Evolutionary conservation across 2,113 vertebrate genomes (phyloP), one percentile per base, ranked within the genome.

Genomic region (Sinosuthora webbiana): DNA sequence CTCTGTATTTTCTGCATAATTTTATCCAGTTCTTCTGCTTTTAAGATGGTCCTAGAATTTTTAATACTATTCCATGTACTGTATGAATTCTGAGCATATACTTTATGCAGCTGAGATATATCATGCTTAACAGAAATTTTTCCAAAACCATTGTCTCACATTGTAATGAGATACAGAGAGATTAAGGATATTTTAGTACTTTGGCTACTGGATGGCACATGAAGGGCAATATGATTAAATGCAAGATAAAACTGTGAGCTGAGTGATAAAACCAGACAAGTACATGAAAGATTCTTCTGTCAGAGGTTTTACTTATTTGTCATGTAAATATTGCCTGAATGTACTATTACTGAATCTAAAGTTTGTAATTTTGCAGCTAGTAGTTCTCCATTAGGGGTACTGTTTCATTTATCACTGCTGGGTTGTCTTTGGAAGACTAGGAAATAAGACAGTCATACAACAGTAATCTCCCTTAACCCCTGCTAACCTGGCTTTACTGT

Each of bases 201-300:
- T 92, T 84, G 92, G 92, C 69, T 94, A 90, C 76, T 95, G 92
- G 74, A 89, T 96, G 93, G 90, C 94, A 96, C 80, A 92, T 95
- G 95, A 96, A 97, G 94, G 94, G 71, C 92, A 95, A 84, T 82
- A 82, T 94, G 94, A 97, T 97, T 93, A 95, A 96, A 90, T 89
- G 70, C 75, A 78, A 95, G 91, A 95, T 95, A 94, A 93, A 97
- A 95, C 84, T 90, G 84, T 96, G 94, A 97, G 64, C 85, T 64
- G 93, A 95, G 90, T 89, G 85, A 96, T 95, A 95, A 95, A 95
- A 84, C 41, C 53, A 94, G 95, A 83, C 79, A 92, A 90, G 79
- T 84, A 93, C 65, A 95, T 92, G 93, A 96, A 94, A 83, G 56
- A 94, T 90, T 92, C 64, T 96, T 95, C 94, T 95, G 88, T 64